Evolutionary conservation across 1,140 invertebrate genomes (phyloP).

Genomic region (Chrysomallon squamiferum): DNA sequence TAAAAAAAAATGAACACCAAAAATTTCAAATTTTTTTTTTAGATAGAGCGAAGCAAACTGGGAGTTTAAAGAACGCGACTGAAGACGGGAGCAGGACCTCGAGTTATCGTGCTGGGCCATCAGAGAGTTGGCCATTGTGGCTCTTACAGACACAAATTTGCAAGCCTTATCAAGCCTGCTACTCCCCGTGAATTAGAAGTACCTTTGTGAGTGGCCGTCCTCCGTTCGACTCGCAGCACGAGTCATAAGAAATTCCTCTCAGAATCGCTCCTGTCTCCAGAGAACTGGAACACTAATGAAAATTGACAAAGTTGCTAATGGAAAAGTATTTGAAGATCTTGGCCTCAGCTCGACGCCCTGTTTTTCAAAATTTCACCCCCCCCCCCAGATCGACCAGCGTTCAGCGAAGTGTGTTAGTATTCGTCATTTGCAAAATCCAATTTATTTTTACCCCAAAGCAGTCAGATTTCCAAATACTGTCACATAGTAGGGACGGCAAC

Average conservation of each 20-base stretch:
- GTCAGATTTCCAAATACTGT: conserved; percentile 18
- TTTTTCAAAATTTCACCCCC: neutral
- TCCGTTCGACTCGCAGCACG: conserved; percentile 1
- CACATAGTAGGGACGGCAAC: conserved; percentile 14
- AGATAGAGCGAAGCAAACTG: too few species aligned
- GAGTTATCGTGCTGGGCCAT: conserved; percentile 6
- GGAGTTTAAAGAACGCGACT: too few species aligned
- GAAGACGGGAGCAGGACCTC: neutral
- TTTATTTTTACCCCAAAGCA: conserved; percentile 27
- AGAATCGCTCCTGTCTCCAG: conserved; percentile 16
- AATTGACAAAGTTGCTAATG: conserved; percentile 56
- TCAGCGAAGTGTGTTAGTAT: neutral
- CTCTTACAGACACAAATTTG: conserved; percentile 18
- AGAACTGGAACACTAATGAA: conserved; percentile 34
- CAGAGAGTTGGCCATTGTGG: conserved; percentile 6
- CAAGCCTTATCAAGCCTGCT: conserved; percentile 18
- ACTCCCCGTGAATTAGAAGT: conserved; percentile 22
- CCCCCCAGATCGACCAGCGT: neutral
- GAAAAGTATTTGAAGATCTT: conserved; percentile 41
- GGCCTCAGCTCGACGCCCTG: conserved; percentile 8
- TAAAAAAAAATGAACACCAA: too few species aligned
- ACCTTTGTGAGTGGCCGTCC: neutral
- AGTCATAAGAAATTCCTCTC: conserved; percentile 14
- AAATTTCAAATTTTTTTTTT: too few species aligned
- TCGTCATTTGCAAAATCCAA: conserved; percentile 37